Conservation (phyloP, 2,888 invertebrate genomes). For the Allophyes oxyacanthae region DNA sequence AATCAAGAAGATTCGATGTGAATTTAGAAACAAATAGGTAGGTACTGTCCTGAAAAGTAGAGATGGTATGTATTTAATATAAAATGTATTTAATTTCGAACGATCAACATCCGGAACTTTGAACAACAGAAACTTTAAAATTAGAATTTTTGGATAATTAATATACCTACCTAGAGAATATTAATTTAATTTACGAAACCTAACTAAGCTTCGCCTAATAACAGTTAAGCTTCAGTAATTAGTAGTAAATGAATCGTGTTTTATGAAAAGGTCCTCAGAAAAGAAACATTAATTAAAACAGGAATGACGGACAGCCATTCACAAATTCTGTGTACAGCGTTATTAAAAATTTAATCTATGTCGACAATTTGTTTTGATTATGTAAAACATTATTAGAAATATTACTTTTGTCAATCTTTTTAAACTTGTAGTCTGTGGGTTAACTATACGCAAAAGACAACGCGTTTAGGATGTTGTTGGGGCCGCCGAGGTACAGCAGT, state of each 20-base stretch:
- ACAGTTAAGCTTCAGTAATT: constrained; percentile 28
- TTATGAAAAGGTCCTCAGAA: constrained; percentile 13
- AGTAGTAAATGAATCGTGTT: constrained; percentile 35
- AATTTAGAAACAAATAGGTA: too few relatives aligned
- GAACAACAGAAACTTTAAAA: too few relatives aligned
- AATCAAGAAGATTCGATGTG: too few relatives aligned
- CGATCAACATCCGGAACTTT: not conserved
- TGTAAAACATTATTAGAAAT: not conserved
- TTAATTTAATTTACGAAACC: constrained; percentile 19
- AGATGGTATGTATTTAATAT: too few relatives aligned
- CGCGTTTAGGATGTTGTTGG: too few relatives aligned
- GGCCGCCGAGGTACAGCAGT: too few relatives aligned
- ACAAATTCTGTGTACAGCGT: constrained; percentile 3
- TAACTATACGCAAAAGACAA: too few relatives aligned
- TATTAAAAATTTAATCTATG: constrained; percentile 11
- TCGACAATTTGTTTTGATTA: constrained; percentile 12
- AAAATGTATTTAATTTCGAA: too few relatives aligned
- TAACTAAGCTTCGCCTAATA: constrained; percentile 23
- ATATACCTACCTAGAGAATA: constrained; percentile 4
- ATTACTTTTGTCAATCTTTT: too few relatives aligned
- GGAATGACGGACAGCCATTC: constrained; percentile 10
- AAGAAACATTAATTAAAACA: constrained; percentile 11
- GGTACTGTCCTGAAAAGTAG: too few relatives aligned
- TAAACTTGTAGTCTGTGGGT: too few relatives aligned
- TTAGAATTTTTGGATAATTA: constrained; percentile 8